Evolutionary conservation across 1,140 invertebrate genomes (phyloP).

Genomic region (Drosophila bifasciata): DNA sequence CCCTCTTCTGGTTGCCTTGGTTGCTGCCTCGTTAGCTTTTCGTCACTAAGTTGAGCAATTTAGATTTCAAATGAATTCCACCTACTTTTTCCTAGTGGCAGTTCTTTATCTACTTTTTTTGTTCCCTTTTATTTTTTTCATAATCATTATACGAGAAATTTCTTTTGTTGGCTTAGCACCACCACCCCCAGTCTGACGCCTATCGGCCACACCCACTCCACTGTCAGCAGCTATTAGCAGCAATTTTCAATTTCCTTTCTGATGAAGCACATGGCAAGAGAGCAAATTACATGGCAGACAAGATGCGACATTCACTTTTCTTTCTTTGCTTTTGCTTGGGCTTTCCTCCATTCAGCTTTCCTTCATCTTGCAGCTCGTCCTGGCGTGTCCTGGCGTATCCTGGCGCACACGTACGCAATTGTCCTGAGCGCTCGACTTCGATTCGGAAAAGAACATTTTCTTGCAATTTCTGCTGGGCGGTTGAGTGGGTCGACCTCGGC

Average conservation of each 20-base stretch:
- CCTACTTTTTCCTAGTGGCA: slow-evolving; percentile 73
- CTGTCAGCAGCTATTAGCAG: slow-evolving; percentile 64
- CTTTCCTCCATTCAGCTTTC: slow-evolving; percentile 10
- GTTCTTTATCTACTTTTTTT: slow-evolving; percentile 40
- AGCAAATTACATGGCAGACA: slow-evolving; percentile 83
- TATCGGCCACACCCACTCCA: slow-evolving; percentile 60
- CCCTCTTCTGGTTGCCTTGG: not conserved
- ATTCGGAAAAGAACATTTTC: slow-evolving; percentile 73
- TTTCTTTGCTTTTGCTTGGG: slow-evolving; percentile 20
- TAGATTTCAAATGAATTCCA: slow-evolving; percentile 75
- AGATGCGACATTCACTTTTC: slow-evolving; percentile 59
- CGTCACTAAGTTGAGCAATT: slow-evolving; percentile 63
- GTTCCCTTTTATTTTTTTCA: slow-evolving; percentile 58
- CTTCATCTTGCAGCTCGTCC: slow-evolving; percentile 29
- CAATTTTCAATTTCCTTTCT: slow-evolving; percentile 84
- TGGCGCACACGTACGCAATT: slow-evolving; percentile 74
- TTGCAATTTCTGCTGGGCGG: slow-evolving; percentile 49
- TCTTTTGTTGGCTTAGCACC: slow-evolving; percentile 37
- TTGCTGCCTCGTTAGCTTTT: slow-evolving; percentile 62
- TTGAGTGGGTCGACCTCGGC: slow-evolving; percentile 23
- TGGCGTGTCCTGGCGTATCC: no score
- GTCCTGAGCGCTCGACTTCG: slow-evolving; percentile 64
- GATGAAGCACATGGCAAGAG: slow-evolving; percentile 84
- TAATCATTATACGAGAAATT: slow-evolving; percentile 69
- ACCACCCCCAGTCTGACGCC: slow-evolving; percentile 43